phyloP scores from a whole-genome alignment of 2,888 invertebrate species.

The Phlogophora meticulosa region DNA sequence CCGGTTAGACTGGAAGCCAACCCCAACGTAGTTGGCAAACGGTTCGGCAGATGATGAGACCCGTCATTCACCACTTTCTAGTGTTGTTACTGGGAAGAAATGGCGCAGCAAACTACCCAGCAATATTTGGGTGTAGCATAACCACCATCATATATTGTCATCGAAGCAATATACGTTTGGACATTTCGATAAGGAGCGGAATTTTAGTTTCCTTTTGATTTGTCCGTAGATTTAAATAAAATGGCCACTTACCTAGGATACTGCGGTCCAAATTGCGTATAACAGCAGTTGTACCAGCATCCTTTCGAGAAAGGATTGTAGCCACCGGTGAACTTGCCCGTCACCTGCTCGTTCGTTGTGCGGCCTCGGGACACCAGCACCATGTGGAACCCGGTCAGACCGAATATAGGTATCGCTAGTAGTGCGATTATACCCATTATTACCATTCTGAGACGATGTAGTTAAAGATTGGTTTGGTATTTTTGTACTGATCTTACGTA shows the following conservation, averaged over 20 bases:
- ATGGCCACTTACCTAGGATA: conserved; percentile 97
- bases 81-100: too few species aligned
- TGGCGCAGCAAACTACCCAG: too few species aligned
- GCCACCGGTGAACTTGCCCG: conserved; percentile 99
- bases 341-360: conserved; percentile 99
- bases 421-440: conserved; percentile 98
- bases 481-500: background rate
- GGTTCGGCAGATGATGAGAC: too few species aligned
- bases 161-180: too few species aligned
- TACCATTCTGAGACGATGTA: conserved; percentile 92
- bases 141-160: too few species aligned
- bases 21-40: too few species aligned
- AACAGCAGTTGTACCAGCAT: conserved; percentile 98
- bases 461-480: conserved; percentile 67
- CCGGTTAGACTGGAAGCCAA: too few species aligned
- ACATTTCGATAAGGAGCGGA: too few species aligned
- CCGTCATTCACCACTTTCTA: too few species aligned
- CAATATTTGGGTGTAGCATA: too few species aligned
- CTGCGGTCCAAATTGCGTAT: conserved; percentile 98
- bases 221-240: too few species aligned
- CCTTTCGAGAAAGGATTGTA: conserved; percentile 99
- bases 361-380: conserved; percentile 98
- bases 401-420: conserved; percentile 98
- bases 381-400: conserved; percentile 99
- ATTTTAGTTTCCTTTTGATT: too few species aligned